Evolutionary conservation across 2,888 invertebrate species (phyloP), one percentile per base, ranked within the genome.

Genomic region (Drosophila mimetica): DNA sequence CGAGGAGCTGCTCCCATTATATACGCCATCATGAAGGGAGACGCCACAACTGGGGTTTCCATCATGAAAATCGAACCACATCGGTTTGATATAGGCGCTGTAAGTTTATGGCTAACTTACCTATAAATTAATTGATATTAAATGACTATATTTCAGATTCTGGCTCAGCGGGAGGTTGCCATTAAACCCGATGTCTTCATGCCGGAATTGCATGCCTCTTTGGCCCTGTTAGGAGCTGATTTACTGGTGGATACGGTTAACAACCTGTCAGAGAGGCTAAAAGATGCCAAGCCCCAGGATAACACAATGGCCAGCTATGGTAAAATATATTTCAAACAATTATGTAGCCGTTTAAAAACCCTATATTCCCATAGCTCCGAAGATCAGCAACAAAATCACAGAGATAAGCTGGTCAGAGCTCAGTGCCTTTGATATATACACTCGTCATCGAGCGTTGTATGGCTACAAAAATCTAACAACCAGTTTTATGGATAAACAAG

Each of bases 1-100:
- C 93, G 98, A 77, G 99, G 99, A 6, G 97, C 98, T 9, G 96
- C 98, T 0, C 99, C 99, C 0, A 95, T 98, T 48, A 94, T 96
- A 54, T 94, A 98, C 91, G 94, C 98, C 0, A 92, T 99, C 52
- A 94, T 97, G 82, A 94, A 96, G 90, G 97, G 97, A 11, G 98
- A 98, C 89, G 88, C 90, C 11, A 92, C 93, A 75, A 96, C 97
- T 8, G 98, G 98, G 32, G 94, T 98, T 11, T 95, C 97, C 14
- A 94, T 98, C 44, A 98, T 98, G 96, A 95, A 94, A 92, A 96
- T 99, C 72, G 94, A 94, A 90, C 95, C 97, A 32, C 93, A 95
- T 84, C 93, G 94, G 90, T 97, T 97, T 93, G 97, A 97, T 93
- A 92, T 95, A 77, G 97, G 97, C 80, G 93, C 92, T 65, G 92